Conservation (phyloP, 2,888 invertebrate genomes). For the Drepana falcataria region DNA sequence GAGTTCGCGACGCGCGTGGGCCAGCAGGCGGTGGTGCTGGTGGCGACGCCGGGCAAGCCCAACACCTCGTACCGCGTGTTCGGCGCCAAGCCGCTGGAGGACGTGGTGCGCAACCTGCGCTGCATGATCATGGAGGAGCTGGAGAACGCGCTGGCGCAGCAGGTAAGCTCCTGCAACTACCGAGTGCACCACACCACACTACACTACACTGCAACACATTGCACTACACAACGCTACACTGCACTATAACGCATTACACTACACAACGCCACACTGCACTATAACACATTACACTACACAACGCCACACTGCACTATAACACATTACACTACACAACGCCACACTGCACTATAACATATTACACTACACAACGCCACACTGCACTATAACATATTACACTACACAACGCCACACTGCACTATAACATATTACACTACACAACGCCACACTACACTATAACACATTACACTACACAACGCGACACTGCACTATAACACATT, state of each 20-base stretch:
- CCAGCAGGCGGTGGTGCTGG: constrained; percentile 96
- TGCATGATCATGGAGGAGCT: constrained; percentile 96
- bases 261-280: too few relatives aligned
- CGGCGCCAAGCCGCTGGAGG: constrained; percentile 97
- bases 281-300: too few relatives aligned
- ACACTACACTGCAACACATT: background rate
- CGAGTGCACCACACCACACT: background rate
- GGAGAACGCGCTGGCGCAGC: constrained; percentile 94
- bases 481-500: too few relatives aligned
- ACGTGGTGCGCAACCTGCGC: constrained; percentile 94
- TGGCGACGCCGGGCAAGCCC: constrained; percentile 97
- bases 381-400: too few relatives aligned
- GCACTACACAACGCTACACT: background rate
- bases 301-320: too few relatives aligned
- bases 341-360: too few relatives aligned
- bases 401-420: too few relatives aligned
- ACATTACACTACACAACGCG: too few relatives aligned
- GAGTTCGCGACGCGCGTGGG: constrained; percentile 98
- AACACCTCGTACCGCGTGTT: constrained; percentile 98
- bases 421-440: too few relatives aligned
- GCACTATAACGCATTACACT: background rate
- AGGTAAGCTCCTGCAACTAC: constrained; percentile 56
- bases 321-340: too few relatives aligned
- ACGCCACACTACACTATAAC: too few relatives aligned
- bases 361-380: too few relatives aligned